phyloP scores from a whole-genome alignment of 2,797 vertebrate species.

The Caiman crocodilus region DNA sequence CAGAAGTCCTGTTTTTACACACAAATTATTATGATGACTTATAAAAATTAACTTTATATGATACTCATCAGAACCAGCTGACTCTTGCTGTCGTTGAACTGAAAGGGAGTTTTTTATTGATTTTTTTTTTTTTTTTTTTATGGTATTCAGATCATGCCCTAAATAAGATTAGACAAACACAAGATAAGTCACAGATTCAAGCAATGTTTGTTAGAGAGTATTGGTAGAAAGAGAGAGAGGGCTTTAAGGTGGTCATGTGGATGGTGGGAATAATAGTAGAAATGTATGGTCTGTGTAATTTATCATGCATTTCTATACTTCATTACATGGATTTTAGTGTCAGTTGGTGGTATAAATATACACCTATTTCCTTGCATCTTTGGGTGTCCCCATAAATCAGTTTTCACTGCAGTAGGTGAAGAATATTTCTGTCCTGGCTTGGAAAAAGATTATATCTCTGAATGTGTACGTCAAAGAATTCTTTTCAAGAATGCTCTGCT shows the following conservation, averaged over 20 bases:
- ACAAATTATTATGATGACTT: background rate
- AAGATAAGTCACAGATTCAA: background rate
- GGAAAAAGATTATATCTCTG: background rate
- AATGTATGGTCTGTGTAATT: background rate
- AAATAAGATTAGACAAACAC: background rate
- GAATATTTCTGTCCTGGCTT: background rate
- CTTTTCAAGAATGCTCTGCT: background rate
- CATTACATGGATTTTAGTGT: background rate
- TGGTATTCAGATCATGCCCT: background rate
- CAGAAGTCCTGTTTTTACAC: background rate
- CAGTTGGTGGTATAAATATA: background rate
- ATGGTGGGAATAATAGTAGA: background rate
- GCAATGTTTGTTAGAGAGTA: background rate
- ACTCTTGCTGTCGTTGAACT: background rate
- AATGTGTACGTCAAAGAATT: background rate
- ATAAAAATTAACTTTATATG: background rate
- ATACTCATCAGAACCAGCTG: background rate
- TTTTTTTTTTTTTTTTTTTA: background rate
- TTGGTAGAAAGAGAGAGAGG: background rate
- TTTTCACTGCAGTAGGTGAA: background rate
- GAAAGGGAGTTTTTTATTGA: background rate
- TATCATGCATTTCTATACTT: background rate
- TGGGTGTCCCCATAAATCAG: background rate
- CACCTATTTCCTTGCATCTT: background rate
- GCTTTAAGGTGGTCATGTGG: background rate